Percentiles rank a stretch among this genome's conserved stretches.
phyloP scores from a whole-genome alignment of 2,113 vertebrate species.

The Vicugna pacos region DNA sequence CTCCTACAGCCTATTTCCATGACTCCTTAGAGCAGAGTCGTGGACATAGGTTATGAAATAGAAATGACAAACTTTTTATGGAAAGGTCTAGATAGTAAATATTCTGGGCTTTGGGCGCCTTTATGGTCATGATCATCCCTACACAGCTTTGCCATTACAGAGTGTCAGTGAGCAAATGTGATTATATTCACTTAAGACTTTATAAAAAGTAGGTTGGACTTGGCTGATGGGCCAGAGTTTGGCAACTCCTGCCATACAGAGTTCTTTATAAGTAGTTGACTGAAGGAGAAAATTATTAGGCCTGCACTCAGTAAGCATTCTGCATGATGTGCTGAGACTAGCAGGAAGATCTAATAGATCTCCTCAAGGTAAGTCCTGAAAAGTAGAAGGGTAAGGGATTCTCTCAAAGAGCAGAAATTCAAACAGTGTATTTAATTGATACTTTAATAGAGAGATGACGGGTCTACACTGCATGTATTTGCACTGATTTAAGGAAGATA shows the following conservation, averaged over 20 bases:
- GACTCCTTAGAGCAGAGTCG: background rate
- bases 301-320: background rate
- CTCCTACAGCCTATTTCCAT: background rate
- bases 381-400: background rate
- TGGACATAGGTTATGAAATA: too few species aligned
- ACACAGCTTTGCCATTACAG: background rate
- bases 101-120: background rate
- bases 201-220: conserved; percentile 12
- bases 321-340: background rate
- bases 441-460: background rate
- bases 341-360: background rate
- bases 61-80: background rate
- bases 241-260: background rate
- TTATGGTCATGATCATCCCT: background rate
- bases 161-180: background rate
- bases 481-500: background rate
- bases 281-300: background rate
- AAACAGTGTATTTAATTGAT: background rate
- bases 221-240: background rate
- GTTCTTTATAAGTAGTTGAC: background rate
- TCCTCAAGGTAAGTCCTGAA: background rate
- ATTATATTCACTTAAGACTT: background rate
- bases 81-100: background rate
- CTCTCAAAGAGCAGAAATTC: background rate
- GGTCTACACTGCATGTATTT: background rate